These are phyloP conservation scores for Poeciliopsis prolifica DNA, from an alignment of 2,113 vertebrate genomes.

Conservation along the genomic window DNA sequence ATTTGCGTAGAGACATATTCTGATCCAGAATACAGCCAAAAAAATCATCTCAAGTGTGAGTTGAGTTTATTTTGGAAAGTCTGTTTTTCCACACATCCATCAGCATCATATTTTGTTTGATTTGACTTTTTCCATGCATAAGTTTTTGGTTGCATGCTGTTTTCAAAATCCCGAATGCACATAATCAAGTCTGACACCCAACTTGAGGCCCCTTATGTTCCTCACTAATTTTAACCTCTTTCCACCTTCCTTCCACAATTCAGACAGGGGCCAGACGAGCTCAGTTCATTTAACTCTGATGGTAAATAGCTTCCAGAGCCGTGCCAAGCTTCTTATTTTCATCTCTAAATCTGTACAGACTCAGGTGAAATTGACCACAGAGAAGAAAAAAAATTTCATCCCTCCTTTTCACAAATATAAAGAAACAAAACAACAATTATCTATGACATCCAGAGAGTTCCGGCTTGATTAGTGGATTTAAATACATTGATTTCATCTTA, in stretches of 20 bases:
- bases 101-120: constrained; percentile 27
- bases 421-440: constrained; percentile 37
- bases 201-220: constrained; percentile 64
- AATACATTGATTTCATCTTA: constrained; percentile 4
- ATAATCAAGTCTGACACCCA: constrained; percentile 79
- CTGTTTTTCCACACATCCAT: constrained; percentile 45
- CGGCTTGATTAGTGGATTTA: constrained; percentile 46
- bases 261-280: constrained; percentile 71
- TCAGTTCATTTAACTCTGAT: constrained; percentile 75
- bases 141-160: constrained; percentile 35
- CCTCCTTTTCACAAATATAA: constrained; percentile 13
- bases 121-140: constrained; percentile 21
- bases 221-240: constrained; percentile 67
- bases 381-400: constrained; percentile 50
- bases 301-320: constrained; percentile 84
- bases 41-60: constrained; percentile 15
- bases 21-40: constrained; percentile 14
- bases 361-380: constrained; percentile 71
- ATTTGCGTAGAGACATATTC: constrained; percentile 11
- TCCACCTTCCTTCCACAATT: constrained; percentile 37
- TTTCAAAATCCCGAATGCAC: constrained; percentile 52
- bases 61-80: constrained; percentile 49
- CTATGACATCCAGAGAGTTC: constrained; percentile 16
- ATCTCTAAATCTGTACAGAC: constrained; percentile 65
- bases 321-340: constrained; percentile 67